These are phyloP conservation scores for Eupithecia pulchellata DNA, from an alignment of 2,888 invertebrate genomes.

Conservation along the genomic window DNA sequence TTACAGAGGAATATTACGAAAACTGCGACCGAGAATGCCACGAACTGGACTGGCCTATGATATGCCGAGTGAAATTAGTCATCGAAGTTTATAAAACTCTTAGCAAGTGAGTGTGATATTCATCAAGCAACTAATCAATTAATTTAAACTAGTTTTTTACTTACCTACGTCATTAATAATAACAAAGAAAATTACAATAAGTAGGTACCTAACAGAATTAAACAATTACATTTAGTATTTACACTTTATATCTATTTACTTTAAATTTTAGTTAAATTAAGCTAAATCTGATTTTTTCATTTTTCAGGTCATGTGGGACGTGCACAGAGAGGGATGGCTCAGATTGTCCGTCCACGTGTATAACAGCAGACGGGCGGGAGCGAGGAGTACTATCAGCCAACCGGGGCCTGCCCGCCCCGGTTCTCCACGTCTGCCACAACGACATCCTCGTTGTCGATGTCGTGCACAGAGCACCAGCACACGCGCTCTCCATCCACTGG, in stretches of 20 bases:
- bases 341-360: conserved; percentile 87
- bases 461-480: conserved; percentile 89
- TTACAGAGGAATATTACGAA: conserved; percentile 90
- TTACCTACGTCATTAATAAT: no score
- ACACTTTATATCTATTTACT: no score
- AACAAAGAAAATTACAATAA: no score
- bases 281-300: no score
- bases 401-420: conserved; percentile 87
- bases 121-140: neutral
- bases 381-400: conserved; percentile 89
- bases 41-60: conserved; percentile 91
- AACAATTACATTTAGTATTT: no score
- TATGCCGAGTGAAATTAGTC: conserved; percentile 90
- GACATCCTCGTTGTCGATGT: conserved; percentile 92
- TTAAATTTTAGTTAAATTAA: no score
- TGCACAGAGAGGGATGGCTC: conserved; percentile 86
- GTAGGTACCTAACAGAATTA: no score
- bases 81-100: conserved; percentile 90
- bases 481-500: conserved; percentile 91
- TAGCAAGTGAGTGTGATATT: conserved; percentile 85
- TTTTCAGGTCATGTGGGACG: conserved; percentile 86
- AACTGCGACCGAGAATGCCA: conserved; percentile 92
- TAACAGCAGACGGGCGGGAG: conserved; percentile 87
- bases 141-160: conserved; percentile 4
- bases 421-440: conserved; percentile 89